phyloP scores from a whole-genome alignment of 2,888 invertebrate species.

The Diaperis boleti region DNA sequence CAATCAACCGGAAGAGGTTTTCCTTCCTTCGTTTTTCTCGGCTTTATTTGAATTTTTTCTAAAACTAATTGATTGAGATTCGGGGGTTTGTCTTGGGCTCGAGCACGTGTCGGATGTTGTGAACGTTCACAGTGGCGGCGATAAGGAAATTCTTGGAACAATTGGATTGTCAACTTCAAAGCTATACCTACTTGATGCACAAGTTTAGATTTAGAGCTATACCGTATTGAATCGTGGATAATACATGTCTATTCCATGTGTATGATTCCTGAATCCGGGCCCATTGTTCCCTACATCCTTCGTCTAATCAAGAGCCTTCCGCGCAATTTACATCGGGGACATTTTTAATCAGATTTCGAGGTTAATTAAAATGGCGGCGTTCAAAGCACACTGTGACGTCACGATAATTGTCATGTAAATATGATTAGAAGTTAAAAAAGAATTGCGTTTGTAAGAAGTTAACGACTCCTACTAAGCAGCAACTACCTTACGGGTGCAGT shows the following conservation, averaged over 20 bases:
- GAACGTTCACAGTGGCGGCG: conserved; percentile 41
- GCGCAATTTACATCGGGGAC: conserved; percentile 53
- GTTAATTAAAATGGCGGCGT: no score
- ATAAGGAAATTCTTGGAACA: conserved; percentile 60
- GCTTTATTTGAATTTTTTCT: no score
- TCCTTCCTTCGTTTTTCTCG: no score
- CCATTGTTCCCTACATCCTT: conserved; percentile 58
- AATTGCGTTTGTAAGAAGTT: no score
- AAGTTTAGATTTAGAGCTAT: conserved; percentile 59
- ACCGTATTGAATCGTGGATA: conserved; percentile 61
- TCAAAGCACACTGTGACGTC: no score
- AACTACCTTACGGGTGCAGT: no score
- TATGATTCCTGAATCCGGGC: conserved; percentile 64
- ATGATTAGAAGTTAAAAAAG: no score
- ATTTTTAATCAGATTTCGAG: no score
- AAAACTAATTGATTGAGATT: no score
- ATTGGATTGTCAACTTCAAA: conserved; percentile 65
- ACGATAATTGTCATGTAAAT: no score
- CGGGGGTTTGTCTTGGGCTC: conserved; percentile 7
- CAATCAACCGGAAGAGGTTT: conserved; percentile 47
- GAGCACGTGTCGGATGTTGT: conserved; percentile 28
- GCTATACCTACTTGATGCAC: conserved; percentile 62
- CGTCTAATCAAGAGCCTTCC: conserved; percentile 59
- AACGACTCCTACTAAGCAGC: no score
- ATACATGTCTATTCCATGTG: conserved; percentile 64